Conservation (phyloP, 2,113 vertebrate species). For the Spea multiplicata region DNA sequence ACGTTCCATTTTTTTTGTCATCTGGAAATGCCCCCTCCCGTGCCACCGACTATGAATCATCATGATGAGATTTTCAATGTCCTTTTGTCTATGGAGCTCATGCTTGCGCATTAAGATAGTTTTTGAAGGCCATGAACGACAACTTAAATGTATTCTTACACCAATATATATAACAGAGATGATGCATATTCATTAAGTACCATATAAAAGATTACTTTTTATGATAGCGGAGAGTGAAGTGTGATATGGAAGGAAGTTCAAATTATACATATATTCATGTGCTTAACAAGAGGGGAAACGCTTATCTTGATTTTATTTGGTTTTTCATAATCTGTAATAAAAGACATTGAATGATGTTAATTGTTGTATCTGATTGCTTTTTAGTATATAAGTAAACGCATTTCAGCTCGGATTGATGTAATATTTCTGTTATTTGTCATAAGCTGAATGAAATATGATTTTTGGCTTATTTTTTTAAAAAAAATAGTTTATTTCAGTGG, state of each 20-base stretch:
- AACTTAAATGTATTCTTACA: constrained; percentile 1
- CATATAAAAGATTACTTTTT: not conserved
- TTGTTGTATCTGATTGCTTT: constrained; percentile 39
- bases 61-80: constrained; percentile 23
- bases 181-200: not conserved
- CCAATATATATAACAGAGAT: constrained; percentile 3
- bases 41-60: constrained; percentile 29
- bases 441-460: constrained; percentile 39
- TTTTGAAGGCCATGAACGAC: not conserved
- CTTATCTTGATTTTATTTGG: constrained; percentile 33
- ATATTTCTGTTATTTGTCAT: constrained; percentile 33
- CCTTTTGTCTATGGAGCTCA: constrained; percentile 1
- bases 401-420: constrained; percentile 28
- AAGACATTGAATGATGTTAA: constrained; percentile 33
- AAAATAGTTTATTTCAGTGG: not conserved
- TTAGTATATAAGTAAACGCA: constrained; percentile 29
- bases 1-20: constrained; percentile 29
- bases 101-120: constrained; percentile 5
- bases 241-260: constrained; percentile 1
- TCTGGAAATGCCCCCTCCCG: constrained; percentile 10
- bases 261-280: constrained; percentile 27
- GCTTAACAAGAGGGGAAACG: constrained; percentile 17
- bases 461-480: not conserved
- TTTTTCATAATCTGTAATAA: constrained; percentile 37
- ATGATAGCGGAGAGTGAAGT: not conserved